These are phyloP conservation scores for Rhynchotus rufescens DNA, from an alignment of 2,797 vertebrate species.

Conservation along the genomic window DNA sequence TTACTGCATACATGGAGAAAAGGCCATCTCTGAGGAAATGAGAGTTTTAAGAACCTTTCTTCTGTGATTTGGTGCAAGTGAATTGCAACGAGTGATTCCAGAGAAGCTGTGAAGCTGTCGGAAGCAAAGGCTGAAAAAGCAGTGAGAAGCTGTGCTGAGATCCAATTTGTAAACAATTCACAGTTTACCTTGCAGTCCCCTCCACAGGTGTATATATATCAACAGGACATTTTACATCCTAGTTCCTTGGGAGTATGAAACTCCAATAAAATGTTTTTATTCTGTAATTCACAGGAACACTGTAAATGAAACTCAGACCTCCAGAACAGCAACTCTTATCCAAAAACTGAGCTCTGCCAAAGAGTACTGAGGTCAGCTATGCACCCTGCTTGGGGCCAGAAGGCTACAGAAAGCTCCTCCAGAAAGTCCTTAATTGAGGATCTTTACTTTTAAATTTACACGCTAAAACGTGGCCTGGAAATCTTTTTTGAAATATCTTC, in stretches of 20 bases:
- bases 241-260: neutral
- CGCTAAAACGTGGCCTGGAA: neutral
- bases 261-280: neutral
- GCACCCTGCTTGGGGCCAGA: neutral
- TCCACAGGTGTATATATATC: neutral
- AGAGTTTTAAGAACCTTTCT: neutral
- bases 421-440: neutral
- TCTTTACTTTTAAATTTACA: neutral
- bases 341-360: neutral
- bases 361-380: neutral
- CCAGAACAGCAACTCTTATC: neutral
- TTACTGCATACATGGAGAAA: neutral
- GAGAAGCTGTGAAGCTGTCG: accelerated
- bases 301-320: neutral
- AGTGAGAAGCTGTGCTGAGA: neutral
- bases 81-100: accelerated
- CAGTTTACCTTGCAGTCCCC: accelerated
- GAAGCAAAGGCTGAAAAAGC: neutral
- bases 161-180: neutral
- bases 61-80: neutral
- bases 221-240: accelerated
- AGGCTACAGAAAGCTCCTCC: neutral
- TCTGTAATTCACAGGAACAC: accelerated
- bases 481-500: neutral
- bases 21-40: neutral